Evolutionary conservation across 2,797 vertebrate species (phyloP).

Genomic region (Onychomys arenicola): DNA sequence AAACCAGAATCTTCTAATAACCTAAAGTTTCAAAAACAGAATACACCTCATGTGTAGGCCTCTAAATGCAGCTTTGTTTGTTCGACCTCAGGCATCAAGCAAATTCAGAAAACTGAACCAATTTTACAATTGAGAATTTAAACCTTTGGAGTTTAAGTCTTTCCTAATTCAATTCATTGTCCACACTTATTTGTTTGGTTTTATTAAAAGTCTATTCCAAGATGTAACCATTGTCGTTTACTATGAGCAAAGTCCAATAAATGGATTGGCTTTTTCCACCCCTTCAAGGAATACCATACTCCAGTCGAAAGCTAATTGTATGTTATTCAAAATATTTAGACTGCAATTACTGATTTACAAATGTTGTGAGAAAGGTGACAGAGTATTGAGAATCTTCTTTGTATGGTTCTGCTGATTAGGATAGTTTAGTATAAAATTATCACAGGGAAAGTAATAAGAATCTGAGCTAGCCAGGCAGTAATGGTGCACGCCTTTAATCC

Average conservation of each 20-base stretch:
- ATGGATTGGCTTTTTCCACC: not conserved
- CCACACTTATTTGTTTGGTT: not conserved
- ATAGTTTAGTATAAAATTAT: not conserved
- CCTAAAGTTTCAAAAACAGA: not conserved
- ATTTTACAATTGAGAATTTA: not conserved
- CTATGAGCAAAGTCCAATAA: not conserved
- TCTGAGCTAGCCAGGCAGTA: too few relatives aligned
- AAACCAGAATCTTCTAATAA: not conserved
- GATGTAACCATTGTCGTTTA: not conserved
- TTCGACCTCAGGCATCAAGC: not conserved
- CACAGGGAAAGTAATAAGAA: not conserved
- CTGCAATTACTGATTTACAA: not conserved
- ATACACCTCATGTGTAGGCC: not conserved
- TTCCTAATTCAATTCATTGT: not conserved
- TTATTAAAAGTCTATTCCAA: not conserved
- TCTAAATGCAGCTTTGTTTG: constrained; percentile 10
- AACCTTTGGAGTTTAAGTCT: not conserved
- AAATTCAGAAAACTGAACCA: not conserved
- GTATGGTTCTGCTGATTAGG: not conserved
- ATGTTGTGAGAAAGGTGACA: not conserved
- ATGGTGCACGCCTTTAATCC: too few relatives aligned
- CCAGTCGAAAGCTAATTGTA: not conserved
- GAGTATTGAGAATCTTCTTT: not conserved
- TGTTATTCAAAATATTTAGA: not conserved
- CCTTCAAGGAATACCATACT: not conserved